Conservation (phyloP, 2,888 invertebrate genomes). For the Pycnomerus fuliginosus region DNA sequence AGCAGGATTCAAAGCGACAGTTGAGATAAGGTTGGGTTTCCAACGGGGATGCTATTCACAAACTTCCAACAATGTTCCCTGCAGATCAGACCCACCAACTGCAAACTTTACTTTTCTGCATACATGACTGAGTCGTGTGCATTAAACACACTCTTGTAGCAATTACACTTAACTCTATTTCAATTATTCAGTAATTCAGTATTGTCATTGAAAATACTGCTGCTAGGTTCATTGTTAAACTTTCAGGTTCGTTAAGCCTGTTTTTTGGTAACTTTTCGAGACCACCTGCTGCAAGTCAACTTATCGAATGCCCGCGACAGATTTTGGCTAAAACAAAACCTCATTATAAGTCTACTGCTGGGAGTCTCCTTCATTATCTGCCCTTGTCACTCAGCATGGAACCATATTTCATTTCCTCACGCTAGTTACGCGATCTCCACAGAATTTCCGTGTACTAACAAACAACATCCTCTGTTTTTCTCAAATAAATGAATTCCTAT, state of each 20-base stretch:
- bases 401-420: conserved; percentile 40
- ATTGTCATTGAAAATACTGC: conserved; percentile 2
- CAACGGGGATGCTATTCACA: conserved; percentile 9
- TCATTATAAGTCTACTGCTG: conserved; percentile 34
- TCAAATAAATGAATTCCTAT: background rate
- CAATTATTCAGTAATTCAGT: background rate
- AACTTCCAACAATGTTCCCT: conserved; percentile 16
- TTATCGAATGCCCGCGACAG: conserved; percentile 34
- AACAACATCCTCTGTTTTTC: conserved; percentile 2
- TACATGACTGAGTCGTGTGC: too few relatives aligned
- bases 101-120: too few relatives aligned
- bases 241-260: too few relatives aligned
- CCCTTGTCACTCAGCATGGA: conserved; percentile 38
- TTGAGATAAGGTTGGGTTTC: conserved; percentile 6
- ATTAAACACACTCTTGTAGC: too few relatives aligned
- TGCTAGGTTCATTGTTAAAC: background rate
- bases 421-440: conserved; percentile 27
- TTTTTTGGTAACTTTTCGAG: too few relatives aligned
- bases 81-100: conserved; percentile 10
- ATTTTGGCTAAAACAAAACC: conserved; percentile 37
- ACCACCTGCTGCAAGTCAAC: conserved; percentile 1
- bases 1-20: conserved; percentile 16
- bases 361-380: conserved; percentile 38
- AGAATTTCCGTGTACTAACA: conserved; percentile 10
- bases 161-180: background rate